A percentile compares a stretch with the other conserved stretches of the same genome.
phyloP scores from a whole-genome alignment of 1,140 invertebrate genomes.

The Pinna nobilis region DNA sequence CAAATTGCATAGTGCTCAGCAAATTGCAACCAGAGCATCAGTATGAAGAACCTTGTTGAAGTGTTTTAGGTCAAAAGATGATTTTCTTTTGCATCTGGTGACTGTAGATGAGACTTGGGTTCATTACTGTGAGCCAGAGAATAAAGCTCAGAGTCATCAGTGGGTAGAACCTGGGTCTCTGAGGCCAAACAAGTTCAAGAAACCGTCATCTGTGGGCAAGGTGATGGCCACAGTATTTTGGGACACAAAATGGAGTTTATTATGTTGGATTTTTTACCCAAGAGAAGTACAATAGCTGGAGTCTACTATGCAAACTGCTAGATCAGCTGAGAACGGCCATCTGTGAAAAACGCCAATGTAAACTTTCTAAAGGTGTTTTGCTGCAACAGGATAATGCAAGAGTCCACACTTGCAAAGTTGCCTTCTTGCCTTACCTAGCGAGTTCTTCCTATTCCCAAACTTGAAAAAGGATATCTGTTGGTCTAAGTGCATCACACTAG shows the following conservation, averaged over 20 bases:
- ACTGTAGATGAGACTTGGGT: too few relatives aligned
- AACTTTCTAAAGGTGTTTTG: too few relatives aligned
- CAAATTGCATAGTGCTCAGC: background rate
- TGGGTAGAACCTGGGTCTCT: background rate
- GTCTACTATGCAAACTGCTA: too few relatives aligned
- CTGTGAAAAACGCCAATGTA: background rate
- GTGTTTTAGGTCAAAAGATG: background rate
- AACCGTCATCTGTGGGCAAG: background rate
- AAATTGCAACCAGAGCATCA: background rate
- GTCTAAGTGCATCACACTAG: too few relatives aligned
- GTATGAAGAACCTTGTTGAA: too few relatives aligned
- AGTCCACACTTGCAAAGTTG: background rate
- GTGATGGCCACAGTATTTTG: too few relatives aligned
- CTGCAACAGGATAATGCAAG: background rate
- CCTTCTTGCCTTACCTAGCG: background rate
- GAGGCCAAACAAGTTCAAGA: slow-evolving; percentile 9
- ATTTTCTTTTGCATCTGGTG: too few relatives aligned
- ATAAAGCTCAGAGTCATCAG: slow-evolving; percentile 13
- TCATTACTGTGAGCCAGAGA: background rate
- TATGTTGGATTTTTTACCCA: too few relatives aligned
- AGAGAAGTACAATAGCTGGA: too few relatives aligned
- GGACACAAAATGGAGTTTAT: too few relatives aligned
- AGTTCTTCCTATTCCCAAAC: background rate
- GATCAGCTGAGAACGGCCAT: background rate
- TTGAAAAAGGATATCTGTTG: background rate